Percentiles rank a stretch among this genome's conserved stretches.
Conservation (phyloP, 2,113 vertebrate genomes). For the Cebus imitator region DNA sequence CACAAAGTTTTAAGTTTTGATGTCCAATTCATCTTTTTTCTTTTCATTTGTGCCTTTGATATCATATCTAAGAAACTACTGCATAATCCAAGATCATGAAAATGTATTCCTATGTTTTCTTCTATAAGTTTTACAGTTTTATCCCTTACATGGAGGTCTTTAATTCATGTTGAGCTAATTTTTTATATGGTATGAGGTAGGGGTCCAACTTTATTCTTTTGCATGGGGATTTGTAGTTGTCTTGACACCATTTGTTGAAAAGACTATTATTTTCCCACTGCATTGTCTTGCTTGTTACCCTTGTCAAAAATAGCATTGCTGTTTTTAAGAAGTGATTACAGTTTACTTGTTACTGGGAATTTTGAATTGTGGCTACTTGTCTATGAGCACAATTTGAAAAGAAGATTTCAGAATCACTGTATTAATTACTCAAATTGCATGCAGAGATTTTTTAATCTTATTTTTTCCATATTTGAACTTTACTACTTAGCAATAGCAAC, state of each 20-base stretch:
- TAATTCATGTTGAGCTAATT: not conserved
- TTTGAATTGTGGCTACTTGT: not conserved
- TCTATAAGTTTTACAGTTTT: not conserved
- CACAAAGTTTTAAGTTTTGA: conserved; percentile 21
- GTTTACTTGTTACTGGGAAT: conserved; percentile 12
- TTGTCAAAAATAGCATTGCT: conserved; percentile 26
- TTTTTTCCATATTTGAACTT: conserved; percentile 42
- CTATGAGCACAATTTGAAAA: conserved; percentile 36
- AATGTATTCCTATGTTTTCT: not conserved
- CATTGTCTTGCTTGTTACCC: not conserved
- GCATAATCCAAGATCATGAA: not conserved
- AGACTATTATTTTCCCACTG: not conserved
- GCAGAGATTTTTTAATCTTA: not conserved
- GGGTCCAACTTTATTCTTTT: conserved; percentile 2
- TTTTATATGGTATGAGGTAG: not conserved
- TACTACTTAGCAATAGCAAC: not conserved
- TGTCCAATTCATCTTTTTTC: conserved; percentile 28
- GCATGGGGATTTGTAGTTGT: not conserved
- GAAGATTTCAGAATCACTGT: not conserved
- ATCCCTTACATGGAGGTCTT: not conserved
- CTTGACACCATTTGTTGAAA: not conserved
- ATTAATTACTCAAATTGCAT: not conserved
- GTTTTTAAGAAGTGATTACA: conserved; percentile 4
- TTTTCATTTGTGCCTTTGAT: not conserved
- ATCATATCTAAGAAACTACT: conserved; percentile 18